phyloP scores from a whole-genome alignment of 2,113 vertebrate genomes.

The Lagopus leucura region DNA sequence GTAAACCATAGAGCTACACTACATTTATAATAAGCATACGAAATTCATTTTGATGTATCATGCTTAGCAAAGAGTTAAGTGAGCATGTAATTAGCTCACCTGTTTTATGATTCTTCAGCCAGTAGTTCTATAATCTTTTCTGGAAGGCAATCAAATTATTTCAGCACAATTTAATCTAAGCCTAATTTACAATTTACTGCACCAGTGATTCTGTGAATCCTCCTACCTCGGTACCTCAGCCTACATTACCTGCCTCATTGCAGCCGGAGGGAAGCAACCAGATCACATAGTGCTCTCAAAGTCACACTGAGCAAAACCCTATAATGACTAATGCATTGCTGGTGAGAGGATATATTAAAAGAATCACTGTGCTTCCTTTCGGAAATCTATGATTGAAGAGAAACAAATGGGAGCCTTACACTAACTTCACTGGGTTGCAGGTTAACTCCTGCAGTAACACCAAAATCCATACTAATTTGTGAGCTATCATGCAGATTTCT shows the following conservation, averaged over 20 bases:
- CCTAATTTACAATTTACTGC: background rate
- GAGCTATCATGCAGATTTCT: background rate
- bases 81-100: conserved; percentile 8
- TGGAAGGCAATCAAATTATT: background rate
- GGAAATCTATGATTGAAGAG: background rate
- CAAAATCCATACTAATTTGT: background rate
- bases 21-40: background rate
- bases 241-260: background rate
- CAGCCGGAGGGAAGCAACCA: background rate
- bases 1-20: background rate
- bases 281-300: background rate
- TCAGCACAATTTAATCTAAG: background rate
- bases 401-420: background rate
- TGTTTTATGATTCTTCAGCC: background rate
- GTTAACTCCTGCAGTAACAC: background rate
- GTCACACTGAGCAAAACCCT: background rate
- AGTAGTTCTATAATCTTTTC: background rate
- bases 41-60: background rate
- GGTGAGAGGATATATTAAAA: background rate
- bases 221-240: background rate
- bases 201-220: background rate
- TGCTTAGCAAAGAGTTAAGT: background rate
- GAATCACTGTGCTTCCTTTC: background rate
- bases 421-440: background rate
- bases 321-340: background rate